Base-by-base conservation (phyloP, 2,113 vertebrate species). In the Passer montanus region DNA sequence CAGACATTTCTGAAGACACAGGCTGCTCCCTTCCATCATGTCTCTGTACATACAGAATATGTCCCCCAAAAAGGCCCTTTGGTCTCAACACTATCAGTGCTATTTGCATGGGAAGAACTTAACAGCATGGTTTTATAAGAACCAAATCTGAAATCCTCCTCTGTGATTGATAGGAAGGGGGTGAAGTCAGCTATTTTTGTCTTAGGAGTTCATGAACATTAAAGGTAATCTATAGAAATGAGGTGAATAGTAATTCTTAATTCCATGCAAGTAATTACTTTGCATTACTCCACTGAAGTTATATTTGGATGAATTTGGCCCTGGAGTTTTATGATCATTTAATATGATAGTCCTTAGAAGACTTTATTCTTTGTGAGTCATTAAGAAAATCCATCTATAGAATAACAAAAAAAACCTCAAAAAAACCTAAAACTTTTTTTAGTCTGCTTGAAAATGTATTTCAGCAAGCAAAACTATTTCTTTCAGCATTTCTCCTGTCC, bases 41-140 rank as follows among this genome's bases (percentile, higher is more conserved):
- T 70, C 21, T 84, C 43, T 75, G 35, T 37, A n/a, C 0, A 0
- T 67, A 10, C 2, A 4, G 41, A 39, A 66, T 47, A 10, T 78
- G 35, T 7, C 7, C 20, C 21, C 35, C 55, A 5, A 74, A 67
- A 75, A 33, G 4, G 13, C 31, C 4, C 19, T 70, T 87, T 67
- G n/a, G 5, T 53, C 18, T 43, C 35, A 49, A 43, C 43, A 18
- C 50, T 7, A 27, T 37, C 31, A 37, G n/a, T 75, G 56, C 41
- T 88, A 3, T 62, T 76, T 80, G 37, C 47, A 26, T 26, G 35
- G 28, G 27, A 62, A 87, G 80, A 49, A 6, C 11, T 55, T 63
- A 80, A 82, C 1, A 13, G 8, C 8, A 17, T 10, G 6, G 4
- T 31, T 87, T 84, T 76, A 24, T 39, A 21, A 7, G 26, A 64